Evolutionary conservation across 1,140 invertebrate genomes (phyloP), one percentile per base, ranked within the genome.

Genomic region (Heliconius himera): DNA sequence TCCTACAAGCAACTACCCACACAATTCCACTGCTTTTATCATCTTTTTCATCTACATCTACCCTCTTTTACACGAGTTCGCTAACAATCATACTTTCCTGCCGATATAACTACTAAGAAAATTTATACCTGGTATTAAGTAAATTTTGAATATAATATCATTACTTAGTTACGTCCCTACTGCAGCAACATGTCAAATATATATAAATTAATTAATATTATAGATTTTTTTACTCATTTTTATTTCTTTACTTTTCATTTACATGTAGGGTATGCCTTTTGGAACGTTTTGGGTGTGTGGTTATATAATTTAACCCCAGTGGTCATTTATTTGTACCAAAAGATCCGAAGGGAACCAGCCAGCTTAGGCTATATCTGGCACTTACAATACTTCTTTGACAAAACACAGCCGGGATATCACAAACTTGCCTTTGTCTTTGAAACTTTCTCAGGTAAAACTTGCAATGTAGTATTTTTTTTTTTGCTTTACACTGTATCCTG

Each of bases 311-410:
- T 91, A 54, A 92, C 91, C 26, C 91, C 92, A 6, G 80, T 93
- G 75, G 84, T 82, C 5, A 70, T 92, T 29, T 87, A 89, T 51
- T 38, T 85, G 20, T 94, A 90, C 78, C 83, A 83, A 36, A 86
- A 82, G 70, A 74, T 85, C 11, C 81, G 87, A 78, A 84, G 84
- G 20, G 70, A 78, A 26, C 82, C 87, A n/a, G 82, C 88, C 29
- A 77, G 85, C 71, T 77, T 94, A 71, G 90, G 90, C 51, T 91
- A 88, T 73, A 86, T 92, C 49, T 94, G 89, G 89, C 88, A 90
- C 70, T 77, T 91, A 72, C 80, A 84, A 70, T 93, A 93, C 81
- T 90, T 91, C 9, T 93, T 92, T 85, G 90, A 93, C 76, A 90
- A 90, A 80, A 91, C 90, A 11, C 83, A 89, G 75, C 86, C 86